A percentile compares a stretch with the other conserved stretches of the same genome.
Evolutionary conservation across 2,888 invertebrate genomes (phyloP).

Genomic region (Ariolimax columbianus): DNA sequence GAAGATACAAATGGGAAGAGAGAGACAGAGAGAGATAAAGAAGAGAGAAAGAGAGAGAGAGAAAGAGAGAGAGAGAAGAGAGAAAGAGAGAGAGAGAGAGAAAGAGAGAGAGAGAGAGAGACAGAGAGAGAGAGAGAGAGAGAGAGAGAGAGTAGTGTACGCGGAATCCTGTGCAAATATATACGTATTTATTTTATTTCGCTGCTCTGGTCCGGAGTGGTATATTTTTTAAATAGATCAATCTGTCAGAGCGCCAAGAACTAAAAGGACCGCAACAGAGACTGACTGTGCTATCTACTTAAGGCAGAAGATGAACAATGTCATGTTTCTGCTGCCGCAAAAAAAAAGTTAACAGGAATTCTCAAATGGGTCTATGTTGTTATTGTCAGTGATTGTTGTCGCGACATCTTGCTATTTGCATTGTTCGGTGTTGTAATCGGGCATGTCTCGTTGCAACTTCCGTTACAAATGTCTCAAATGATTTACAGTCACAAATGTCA

Average conservation of each 20-base stretch:
- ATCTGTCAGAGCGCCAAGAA: background rate
- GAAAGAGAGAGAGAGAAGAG: too few species aligned
- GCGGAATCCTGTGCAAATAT: background rate
- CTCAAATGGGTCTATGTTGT: too few species aligned
- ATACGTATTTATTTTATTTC: background rate
- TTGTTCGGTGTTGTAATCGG: too few species aligned
- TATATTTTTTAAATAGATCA: background rate
- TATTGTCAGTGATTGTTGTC: too few species aligned
- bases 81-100: background rate
- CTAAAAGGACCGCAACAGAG: background rate
- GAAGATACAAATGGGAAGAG: too few species aligned
- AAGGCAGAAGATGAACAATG: background rate
- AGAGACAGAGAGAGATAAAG: too few species aligned
- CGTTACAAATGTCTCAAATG: too few species aligned
- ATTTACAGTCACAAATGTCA: too few species aligned
- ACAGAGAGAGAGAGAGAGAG: conserved; percentile 18
- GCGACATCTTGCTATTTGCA: too few species aligned
- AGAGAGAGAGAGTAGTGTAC: background rate
- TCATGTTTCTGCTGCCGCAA: background rate
- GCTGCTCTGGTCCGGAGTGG: background rate
- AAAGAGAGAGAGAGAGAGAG: conserved; percentile 11
- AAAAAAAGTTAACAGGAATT: too few species aligned
- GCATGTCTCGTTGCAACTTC: too few species aligned
- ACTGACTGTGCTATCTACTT: background rate
- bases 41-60: too few species aligned